Percentiles rank a stretch among this genome's conserved stretches.
Conservation (phyloP, 2,113 vertebrate species). For the Orientallactaga bullata region DNA sequence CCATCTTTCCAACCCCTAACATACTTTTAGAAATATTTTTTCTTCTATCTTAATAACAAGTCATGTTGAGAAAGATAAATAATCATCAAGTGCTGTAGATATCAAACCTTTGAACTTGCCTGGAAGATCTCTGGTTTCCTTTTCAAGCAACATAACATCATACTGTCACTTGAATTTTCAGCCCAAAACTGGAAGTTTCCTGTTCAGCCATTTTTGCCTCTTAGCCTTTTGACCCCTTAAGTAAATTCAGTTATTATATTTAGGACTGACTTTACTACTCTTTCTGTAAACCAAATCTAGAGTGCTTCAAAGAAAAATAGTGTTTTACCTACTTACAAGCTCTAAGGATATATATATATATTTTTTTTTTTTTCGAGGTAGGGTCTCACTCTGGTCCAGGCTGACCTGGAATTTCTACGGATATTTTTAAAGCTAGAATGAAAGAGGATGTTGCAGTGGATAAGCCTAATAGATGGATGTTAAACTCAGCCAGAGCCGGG, state of each 20-base stretch:
- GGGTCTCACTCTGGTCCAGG: too few species aligned
- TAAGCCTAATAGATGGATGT: not conserved
- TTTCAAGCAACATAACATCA: not conserved
- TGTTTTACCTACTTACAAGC: not conserved
- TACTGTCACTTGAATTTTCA: not conserved
- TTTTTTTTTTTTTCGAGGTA: too few species aligned
- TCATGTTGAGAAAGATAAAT: slow-evolving; percentile 12
- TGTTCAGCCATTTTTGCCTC: slow-evolving; percentile 1
- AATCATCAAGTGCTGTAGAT: not conserved
- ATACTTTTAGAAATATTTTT: not conserved
- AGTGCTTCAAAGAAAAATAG: slow-evolving; percentile 21
- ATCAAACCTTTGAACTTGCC: slow-evolving; percentile 12
- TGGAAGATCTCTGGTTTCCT: not conserved
- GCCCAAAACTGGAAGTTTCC: slow-evolving; percentile 9
- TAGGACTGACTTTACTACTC: slow-evolving; percentile 22
- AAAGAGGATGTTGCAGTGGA: not conserved
- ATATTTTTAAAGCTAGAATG: not conserved
- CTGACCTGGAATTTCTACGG: not conserved
- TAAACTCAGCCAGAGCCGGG: not conserved
- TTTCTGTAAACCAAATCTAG: not conserved
- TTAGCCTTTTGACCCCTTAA: not conserved
- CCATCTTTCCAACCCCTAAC: too few species aligned
- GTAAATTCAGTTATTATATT: slow-evolving; percentile 25
- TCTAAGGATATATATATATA: too few species aligned
- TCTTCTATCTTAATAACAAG: not conserved